Percentiles rank a stretch among this genome's conserved stretches.
Evolutionary conservation across 1,140 invertebrate genomes (phyloP).

Genomic region (Drosophila guanche): DNA sequence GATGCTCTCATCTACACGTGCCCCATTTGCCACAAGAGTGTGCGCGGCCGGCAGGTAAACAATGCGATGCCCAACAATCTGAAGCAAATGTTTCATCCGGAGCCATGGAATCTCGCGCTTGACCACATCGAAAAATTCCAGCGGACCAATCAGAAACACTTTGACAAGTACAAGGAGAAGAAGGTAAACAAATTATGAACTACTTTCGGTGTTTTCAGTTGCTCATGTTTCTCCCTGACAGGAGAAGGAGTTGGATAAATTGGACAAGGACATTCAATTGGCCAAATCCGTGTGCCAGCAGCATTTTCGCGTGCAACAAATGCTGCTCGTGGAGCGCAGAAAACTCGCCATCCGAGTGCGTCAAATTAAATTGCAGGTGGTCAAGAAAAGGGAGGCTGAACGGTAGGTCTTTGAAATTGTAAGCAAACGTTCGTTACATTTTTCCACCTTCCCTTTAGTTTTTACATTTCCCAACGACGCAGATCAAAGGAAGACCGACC

Average conservation of each 20-base stretch:
- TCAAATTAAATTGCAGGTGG: conserved; percentile 12
- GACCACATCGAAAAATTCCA: conserved; percentile 46
- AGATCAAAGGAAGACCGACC: not conserved
- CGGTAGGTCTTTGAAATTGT: conserved; percentile 2
- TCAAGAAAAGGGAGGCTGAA: not conserved
- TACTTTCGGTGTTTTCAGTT: not conserved
- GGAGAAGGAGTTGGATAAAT: conserved; percentile 3
- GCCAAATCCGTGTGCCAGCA: conserved; percentile 22
- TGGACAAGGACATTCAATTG: conserved; percentile 18
- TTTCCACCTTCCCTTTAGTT: too few species aligned
- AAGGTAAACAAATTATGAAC: conserved; percentile 17
- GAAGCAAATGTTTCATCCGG: conserved; percentile 65
- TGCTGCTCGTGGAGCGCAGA: conserved; percentile 18
- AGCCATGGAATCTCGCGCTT: conserved; percentile 42
- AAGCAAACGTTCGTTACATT: not conserved
- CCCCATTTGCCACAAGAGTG: conserved; percentile 38
- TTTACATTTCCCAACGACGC: not conserved
- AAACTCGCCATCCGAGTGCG: not conserved
- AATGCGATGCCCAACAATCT: conserved; percentile 54
- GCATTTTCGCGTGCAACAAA: not conserved
- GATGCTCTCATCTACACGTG: conserved; percentile 53
- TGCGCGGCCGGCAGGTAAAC: conserved; percentile 55
- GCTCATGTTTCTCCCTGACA: not conserved
- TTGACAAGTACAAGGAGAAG: conserved; percentile 29
- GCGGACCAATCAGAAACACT: conserved; percentile 30